Evolutionary conservation across 1,140 invertebrate species (phyloP), one percentile per base, ranked within the genome.

Genomic region (Bombus polaris): DNA sequence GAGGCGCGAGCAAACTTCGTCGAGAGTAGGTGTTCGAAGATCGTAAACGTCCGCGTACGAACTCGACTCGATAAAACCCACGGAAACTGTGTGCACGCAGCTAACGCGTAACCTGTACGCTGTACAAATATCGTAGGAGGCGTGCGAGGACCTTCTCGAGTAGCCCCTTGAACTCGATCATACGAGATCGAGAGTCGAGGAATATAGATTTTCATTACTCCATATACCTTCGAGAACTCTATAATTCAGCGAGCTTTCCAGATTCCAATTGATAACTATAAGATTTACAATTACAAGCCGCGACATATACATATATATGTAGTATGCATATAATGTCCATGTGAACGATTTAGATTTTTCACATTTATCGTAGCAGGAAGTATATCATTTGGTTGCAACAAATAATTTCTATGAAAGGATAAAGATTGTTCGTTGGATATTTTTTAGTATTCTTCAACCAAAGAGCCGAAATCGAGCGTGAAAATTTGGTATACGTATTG

Each of bases 11-110:
- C 42, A 44, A 15, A 32, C 73, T 76, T 59, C 39, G 42, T 28
- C 47, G 42, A 68, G 84, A 91, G 90, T 92, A 91, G 91, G 88
- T 91, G 90, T 91, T 74, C 74, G 70, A 86, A 15, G 91, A 85
- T 89, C 90, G 90, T 91, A 90, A 92, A 92, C 85, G 85, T 90
- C 82, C 65, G n/a, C 22, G 65, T 65, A 68, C 73, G 72, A 32
- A 35, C 62, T 62, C 84, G 82, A 87, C 87, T 90, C 88, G 88
- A 91, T 91, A 90, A 91, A 91, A 90, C 85, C 74, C 81, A 88
- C 82, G 80, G 88, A 59, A 89, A 89, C 47, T 62, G 70, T 62
- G 35, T 42, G 78, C 66, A 42, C 65, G 77, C 77, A 85, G 42
- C 72, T 87, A 44, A 70, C 77, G 77, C 88, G 81, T 87, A 87